Conservation (phyloP, 2,797 vertebrate genomes). For the Epinephelus awoara region DNA sequence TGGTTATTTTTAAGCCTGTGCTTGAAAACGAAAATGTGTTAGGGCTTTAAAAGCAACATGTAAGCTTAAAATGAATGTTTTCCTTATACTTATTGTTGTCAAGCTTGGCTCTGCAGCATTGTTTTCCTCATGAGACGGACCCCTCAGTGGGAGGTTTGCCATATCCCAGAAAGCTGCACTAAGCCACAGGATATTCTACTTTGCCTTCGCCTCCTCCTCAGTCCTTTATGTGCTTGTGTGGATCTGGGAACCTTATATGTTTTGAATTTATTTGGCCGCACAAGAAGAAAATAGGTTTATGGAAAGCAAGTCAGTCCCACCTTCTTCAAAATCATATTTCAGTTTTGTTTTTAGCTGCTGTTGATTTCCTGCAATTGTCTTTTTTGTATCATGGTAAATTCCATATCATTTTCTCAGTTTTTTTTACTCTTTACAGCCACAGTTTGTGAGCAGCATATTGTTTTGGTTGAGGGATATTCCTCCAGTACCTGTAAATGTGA, state of each 20-base stretch:
- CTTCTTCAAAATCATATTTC: neutral
- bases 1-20: neutral
- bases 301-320: neutral
- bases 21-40: conserved; percentile 12
- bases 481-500: conserved; percentile 60
- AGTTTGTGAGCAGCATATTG: conserved; percentile 37
- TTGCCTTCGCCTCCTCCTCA: conserved; percentile 40
- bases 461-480: conserved; percentile 40
- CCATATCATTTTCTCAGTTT: neutral
- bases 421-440: neutral
- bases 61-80: conserved; percentile 44
- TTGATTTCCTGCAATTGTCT: neutral
- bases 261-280: conserved; percentile 61
- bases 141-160: conserved; percentile 56
- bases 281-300: conserved; percentile 22
- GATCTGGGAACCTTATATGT: conserved; percentile 57
- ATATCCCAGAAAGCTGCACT: conserved; percentile 46
- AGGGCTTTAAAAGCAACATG: conserved; percentile 1
- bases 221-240: conserved; percentile 57
- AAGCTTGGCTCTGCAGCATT: conserved; percentile 25
- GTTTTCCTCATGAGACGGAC: conserved; percentile 33
- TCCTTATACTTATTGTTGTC: conserved; percentile 34
- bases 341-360: neutral
- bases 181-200: conserved; percentile 69
- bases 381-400: neutral